These are phyloP conservation scores for Helostoma temminkii DNA, from an alignment of 2,797 vertebrate genomes.

Conservation along the genomic window DNA sequence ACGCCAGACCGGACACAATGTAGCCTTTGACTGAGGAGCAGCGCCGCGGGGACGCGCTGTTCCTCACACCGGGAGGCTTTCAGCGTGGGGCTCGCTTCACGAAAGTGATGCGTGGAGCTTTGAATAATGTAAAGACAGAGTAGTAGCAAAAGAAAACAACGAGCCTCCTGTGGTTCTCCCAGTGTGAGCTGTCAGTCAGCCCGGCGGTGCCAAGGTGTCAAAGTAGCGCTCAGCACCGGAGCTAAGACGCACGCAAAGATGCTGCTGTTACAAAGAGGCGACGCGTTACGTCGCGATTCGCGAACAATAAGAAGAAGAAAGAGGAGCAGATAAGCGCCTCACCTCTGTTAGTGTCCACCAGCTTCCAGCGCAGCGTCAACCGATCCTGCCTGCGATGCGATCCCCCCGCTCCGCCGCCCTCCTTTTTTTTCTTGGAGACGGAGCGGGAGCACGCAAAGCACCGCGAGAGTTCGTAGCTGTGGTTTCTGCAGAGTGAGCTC, in stretches of 20 bases:
- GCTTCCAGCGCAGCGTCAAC: constrained; percentile 71
- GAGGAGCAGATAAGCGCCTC: constrained; percentile 23
- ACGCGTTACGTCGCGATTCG: fast-evolving
- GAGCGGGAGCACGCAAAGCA: constrained; percentile 45
- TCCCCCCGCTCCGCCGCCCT: background rate
- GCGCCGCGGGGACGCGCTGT: constrained; percentile 51
- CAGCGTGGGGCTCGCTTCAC: constrained; percentile 8
- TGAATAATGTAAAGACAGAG: background rate
- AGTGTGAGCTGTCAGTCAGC: too few species aligned
- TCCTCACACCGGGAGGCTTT: constrained; percentile 26
- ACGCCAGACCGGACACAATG: constrained; percentile 80
- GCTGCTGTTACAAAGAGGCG: background rate
- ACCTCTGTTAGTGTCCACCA: constrained; percentile 42
- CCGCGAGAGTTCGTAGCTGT: constrained; percentile 68
- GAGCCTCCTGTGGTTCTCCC: too few species aligned
- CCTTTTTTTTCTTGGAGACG: constrained; percentile 26
- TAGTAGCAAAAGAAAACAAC: background rate
- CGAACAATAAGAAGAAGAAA: background rate
- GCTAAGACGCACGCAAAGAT: background rate
- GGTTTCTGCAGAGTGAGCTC: constrained; percentile 64
- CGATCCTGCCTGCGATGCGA: constrained; percentile 51
- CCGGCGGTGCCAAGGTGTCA: too few species aligned
- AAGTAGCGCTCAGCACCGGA: background rate
- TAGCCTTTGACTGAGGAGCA: constrained; percentile 73
- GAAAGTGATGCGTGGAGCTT: background rate